phyloP scores from a whole-genome alignment of 1,140 invertebrate species.

The Drosophila lacteicornis region DNA sequence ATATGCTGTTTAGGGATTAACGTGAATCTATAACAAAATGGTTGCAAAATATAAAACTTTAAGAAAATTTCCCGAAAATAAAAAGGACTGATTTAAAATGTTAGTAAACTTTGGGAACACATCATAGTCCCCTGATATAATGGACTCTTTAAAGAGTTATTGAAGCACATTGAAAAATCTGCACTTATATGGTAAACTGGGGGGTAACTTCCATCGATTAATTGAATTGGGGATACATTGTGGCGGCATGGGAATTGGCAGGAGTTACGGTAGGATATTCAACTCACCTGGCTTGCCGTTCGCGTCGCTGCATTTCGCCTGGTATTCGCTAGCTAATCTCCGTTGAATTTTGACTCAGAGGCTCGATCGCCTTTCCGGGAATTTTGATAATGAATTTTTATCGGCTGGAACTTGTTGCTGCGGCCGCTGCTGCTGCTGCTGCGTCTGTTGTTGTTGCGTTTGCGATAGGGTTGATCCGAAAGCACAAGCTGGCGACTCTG shows the following conservation, averaged over 20 bases:
- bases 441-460: slow-evolving; percentile 15
- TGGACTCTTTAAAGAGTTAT: no score
- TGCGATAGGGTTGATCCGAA: slow-evolving; percentile 52
- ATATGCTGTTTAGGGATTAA: no score
- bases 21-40: no score
- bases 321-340: slow-evolving; percentile 38
- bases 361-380: slow-evolving; percentile 58
- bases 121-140: no score
- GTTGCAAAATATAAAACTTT: no score
- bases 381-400: slow-evolving; percentile 64
- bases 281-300: slow-evolving; percentile 77
- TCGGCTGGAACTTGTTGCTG: slow-evolving; percentile 34
- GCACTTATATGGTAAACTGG: neutral
- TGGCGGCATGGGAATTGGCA: neutral
- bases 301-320: slow-evolving; percentile 68
- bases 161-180: no score
- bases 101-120: neutral
- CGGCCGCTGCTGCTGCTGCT: slow-evolving; percentile 21
- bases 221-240: neutral
- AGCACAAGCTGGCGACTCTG: slow-evolving; percentile 16
- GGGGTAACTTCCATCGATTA: neutral
- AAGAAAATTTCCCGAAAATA: no score
- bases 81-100: no score
- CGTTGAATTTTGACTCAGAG: slow-evolving; percentile 66
- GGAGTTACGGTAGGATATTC: no score